A percentile compares a stretch with the other conserved stretches of the same genome.
These are phyloP conservation scores for Diuraphis noxia DNA, from an alignment of 1,140 invertebrate genomes.

Conservation along the genomic window DNA sequence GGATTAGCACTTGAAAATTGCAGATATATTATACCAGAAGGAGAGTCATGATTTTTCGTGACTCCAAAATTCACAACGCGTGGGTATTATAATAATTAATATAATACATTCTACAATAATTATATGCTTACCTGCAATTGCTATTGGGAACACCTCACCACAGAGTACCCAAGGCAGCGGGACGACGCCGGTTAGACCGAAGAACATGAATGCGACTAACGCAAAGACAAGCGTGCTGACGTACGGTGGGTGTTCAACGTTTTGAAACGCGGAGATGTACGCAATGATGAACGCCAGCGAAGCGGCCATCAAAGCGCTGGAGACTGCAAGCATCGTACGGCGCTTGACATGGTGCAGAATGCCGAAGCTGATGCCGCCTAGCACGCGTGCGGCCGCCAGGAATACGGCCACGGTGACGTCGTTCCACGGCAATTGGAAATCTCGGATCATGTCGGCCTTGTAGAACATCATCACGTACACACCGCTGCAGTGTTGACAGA, in stretches of 20 bases:
- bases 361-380: neutral
- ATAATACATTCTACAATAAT: no score
- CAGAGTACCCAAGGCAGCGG: neutral
- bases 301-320: neutral
- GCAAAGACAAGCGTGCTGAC: neutral
- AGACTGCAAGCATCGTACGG: neutral
- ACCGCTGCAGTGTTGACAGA: conserved; percentile 72
- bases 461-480: conserved; percentile 79
- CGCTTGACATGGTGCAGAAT: neutral
- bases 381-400: neutral
- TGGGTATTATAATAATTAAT: neutral
- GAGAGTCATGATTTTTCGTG: neutral
- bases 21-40: neutral
- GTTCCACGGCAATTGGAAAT: conserved; percentile 56
- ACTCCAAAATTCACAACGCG: no score
- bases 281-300: neutral
- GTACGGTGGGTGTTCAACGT: neutral
- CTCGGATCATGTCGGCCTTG: conserved; percentile 70
- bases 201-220: neutral
- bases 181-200: neutral
- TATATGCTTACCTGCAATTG: neutral
- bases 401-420: neutral
- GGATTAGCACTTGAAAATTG: no score
- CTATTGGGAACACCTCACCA: neutral
- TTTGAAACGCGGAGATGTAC: neutral